Evolutionary conservation across 2,797 vertebrate species (phyloP), one percentile per base, ranked within the genome.

Genomic region (Enteromius fasciolatus): DNA sequence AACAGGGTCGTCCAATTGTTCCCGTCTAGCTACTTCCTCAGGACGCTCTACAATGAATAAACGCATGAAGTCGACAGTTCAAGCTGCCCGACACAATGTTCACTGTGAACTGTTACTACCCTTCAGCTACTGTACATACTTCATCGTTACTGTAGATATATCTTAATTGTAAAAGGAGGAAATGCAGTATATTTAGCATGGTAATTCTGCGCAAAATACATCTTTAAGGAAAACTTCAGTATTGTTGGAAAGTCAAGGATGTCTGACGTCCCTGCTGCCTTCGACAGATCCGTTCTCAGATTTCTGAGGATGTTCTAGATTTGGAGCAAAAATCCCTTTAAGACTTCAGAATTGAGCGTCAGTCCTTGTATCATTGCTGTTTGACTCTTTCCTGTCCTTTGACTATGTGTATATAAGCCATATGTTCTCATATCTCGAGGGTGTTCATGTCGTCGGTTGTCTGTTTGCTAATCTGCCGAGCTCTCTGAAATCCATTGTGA

Each of bases 311-410:
- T 20, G 39, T 79, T 48, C 10, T 54, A 46, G 33, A 75, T 84
- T 54, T 61, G 11, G 76, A 87, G 91, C 92, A 92, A 89, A 88
- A 50, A 84, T 85, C 92, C 94, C 94, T 95, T 95, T 94, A 95
- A 93, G 66, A 83, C 89, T 87, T 78, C 17, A 39, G 28, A 80
- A 77, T 8, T 41, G 83, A 84, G 86, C 76, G 36, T 68, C 25
- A 84, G 83, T 75, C 79, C 39, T 83, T 61, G 17, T 52, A 18
- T 70, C 81, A 52, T 78, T 69, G 46, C 50, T 64, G 76, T 75
- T 76, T 25, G 83, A 63, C 81, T 80, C 36, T 17, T 48, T 83
- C 41, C 52, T 31, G 76, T 88, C 89, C 81, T 89, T 83, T 89
- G 89, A 73, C 76, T 91, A 84, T 89, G 46, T 87, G 90, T 84